Conservation (phyloP, 2,888 invertebrate genomes). For the Hyposoter didymator region DNA sequence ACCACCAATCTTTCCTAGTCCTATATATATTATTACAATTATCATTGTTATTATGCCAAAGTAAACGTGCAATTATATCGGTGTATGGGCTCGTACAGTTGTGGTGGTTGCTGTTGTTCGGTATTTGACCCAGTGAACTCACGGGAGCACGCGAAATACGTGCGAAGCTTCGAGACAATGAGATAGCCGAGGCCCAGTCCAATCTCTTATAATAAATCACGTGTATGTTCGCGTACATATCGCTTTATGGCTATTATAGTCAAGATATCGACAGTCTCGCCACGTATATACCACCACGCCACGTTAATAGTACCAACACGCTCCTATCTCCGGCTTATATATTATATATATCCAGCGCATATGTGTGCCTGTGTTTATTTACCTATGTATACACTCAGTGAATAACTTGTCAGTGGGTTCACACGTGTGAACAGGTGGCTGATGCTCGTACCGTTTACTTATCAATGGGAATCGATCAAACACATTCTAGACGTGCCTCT, state of each 20-base stretch:
- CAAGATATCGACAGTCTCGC: constrained; percentile 43
- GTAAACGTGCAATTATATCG: constrained; percentile 55
- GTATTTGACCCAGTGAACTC: constrained; percentile 68
- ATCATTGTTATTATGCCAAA: constrained; percentile 36
- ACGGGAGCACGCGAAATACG: constrained; percentile 64
- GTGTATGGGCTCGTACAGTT: constrained; percentile 34
- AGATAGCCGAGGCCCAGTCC: constrained; percentile 64
- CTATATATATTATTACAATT: constrained; percentile 24
- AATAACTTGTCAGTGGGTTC: constrained; percentile 63
- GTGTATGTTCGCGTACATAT: constrained; percentile 22
- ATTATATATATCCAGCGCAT: neutral
- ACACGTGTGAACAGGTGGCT: constrained; percentile 67
- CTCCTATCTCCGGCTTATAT: neutral
- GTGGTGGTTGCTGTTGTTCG: constrained; percentile 43
- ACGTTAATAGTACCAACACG: constrained; percentile 16
- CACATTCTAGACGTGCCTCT: constrained; percentile 45
- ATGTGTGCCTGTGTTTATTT: neutral
- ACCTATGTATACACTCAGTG: constrained; percentile 24
- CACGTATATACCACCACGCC: constrained; percentile 45
- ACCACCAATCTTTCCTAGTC: constrained; percentile 8
- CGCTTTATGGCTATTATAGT: constrained; percentile 30
- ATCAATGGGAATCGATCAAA: constrained; percentile 68
- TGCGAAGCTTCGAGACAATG: constrained; percentile 66
- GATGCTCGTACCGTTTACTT: constrained; percentile 59
- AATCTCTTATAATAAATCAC: constrained; percentile 51